Conservation (phyloP, 1,140 invertebrate species). For the Sitophilus oryzae region DNA sequence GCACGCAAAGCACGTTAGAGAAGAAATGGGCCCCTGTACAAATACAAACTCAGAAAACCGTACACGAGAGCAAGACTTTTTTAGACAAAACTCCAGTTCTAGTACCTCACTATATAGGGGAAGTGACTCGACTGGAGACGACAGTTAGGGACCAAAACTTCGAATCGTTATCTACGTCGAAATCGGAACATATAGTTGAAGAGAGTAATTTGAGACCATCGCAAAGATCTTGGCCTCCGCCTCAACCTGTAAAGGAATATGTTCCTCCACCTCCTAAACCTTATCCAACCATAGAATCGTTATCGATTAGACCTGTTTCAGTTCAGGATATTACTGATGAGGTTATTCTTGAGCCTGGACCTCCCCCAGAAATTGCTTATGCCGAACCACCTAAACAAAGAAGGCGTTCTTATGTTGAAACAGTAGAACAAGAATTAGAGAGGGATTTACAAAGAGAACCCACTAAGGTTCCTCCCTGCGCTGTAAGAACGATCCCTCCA, state of each 20-base stretch:
- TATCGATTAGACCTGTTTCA: slow-evolving; percentile 39
- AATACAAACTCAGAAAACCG: slow-evolving; percentile 25
- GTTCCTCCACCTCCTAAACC: slow-evolving; percentile 44
- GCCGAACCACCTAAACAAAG: slow-evolving; percentile 46
- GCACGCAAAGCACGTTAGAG: slow-evolving; percentile 35
- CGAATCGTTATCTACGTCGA: slow-evolving; percentile 4
- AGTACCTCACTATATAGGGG: slow-evolving; percentile 42
- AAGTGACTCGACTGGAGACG: slow-evolving; percentile 34
- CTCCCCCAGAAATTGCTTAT: slow-evolving; percentile 60
- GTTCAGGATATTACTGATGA: slow-evolving; percentile 45
- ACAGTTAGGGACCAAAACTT: slow-evolving; percentile 22
- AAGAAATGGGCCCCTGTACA: slow-evolving; percentile 35
- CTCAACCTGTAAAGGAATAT: slow-evolving; percentile 33
- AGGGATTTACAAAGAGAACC: slow-evolving; percentile 51
- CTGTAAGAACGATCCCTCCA: slow-evolving; percentile 48
- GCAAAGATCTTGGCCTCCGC: slow-evolving; percentile 43
- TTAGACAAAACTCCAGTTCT: slow-evolving; percentile 28
- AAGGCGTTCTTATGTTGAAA: slow-evolving; percentile 52
- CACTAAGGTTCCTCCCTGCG: slow-evolving; percentile 48
- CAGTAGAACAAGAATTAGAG: slow-evolving; percentile 53
- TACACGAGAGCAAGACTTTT: slow-evolving; percentile 31
- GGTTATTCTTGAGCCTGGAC: slow-evolving; percentile 53
- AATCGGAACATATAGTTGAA: slow-evolving; percentile 44
- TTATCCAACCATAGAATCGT: slow-evolving; percentile 32
- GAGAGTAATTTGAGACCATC: slow-evolving; percentile 42